Percentiles rank a stretch among this genome's conserved stretches.
phyloP scores from a whole-genome alignment of 2,113 vertebrate species.

The Tragelaphus strepsiceros region DNA sequence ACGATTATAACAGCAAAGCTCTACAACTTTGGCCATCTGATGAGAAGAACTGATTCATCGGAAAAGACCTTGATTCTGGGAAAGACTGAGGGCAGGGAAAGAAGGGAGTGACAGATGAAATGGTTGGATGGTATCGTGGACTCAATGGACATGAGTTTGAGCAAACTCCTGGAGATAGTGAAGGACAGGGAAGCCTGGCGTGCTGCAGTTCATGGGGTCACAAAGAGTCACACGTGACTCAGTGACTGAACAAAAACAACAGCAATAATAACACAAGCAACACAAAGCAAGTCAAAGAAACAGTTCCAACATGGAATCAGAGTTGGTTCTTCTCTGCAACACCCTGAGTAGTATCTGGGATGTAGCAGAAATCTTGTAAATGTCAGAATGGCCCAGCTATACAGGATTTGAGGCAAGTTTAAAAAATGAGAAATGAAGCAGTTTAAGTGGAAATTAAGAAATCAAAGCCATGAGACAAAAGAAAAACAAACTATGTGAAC shows the following conservation, averaged over 20 bases:
- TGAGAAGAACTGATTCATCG: not conserved
- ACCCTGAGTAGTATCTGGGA: no score
- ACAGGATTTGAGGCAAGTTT: not conserved
- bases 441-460: slow-evolving; percentile 9
- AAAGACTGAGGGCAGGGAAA: not conserved
- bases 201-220: not conserved
- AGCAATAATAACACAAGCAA: not conserved
- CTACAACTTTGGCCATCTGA: not conserved
- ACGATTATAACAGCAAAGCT: not conserved
- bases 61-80: not conserved
- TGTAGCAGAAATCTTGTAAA: not conserved
- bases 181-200: not conserved
- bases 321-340: not conserved
- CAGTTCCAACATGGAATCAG: not conserved
- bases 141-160: not conserved
- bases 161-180: not conserved
- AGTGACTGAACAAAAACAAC: not conserved
- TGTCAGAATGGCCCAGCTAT: not conserved
- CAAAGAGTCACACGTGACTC: not conserved
- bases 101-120: not conserved
- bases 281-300: not conserved
- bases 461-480: not conserved
- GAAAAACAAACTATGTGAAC: not conserved
- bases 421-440: slow-evolving; percentile 19
- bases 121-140: not conserved